Conservation (phyloP, 2,113 vertebrate species). For the Phaethon lepturus region DNA sequence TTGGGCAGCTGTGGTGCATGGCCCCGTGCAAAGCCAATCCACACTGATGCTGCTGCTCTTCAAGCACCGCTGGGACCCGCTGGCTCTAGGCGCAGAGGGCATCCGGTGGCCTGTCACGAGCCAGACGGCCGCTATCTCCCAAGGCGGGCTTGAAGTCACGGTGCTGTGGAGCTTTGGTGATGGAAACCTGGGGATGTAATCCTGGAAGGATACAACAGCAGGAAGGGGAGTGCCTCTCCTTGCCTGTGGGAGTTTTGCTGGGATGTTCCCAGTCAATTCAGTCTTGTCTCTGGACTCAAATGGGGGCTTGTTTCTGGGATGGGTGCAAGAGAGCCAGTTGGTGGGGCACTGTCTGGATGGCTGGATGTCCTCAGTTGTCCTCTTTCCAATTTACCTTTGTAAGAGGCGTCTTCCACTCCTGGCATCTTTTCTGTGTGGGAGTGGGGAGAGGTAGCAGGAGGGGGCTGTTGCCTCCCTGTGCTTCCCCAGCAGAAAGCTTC, state of each 20-base stretch:
- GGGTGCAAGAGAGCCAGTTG: background rate
- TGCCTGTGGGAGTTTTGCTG: background rate
- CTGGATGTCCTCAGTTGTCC: background rate
- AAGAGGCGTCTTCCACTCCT: background rate
- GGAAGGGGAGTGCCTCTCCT: background rate
- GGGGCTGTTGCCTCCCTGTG: background rate
- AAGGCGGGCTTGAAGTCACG: background rate
- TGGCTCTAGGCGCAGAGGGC: background rate
- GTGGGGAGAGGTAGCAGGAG: background rate
- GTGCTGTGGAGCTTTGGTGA: background rate
- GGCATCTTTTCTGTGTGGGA: background rate
- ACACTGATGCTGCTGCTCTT: background rate
- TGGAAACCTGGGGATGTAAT: rapidly evolving
- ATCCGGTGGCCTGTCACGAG: background rate
- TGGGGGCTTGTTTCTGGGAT: background rate
- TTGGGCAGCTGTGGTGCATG: rapidly evolving
- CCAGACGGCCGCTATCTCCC: rapidly evolving
- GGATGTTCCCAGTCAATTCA: rapidly evolving
- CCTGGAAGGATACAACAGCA: background rate
- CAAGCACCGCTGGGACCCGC: rapidly evolving
- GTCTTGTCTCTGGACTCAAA: background rate
- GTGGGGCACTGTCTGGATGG: background rate
- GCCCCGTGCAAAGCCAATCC: background rate
- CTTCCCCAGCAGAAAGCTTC: background rate
- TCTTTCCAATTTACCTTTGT: background rate